These are phyloP conservation scores for Conomelus anceps DNA, from an alignment of 2,888 invertebrate genomes.

Conservation along the genomic window DNA sequence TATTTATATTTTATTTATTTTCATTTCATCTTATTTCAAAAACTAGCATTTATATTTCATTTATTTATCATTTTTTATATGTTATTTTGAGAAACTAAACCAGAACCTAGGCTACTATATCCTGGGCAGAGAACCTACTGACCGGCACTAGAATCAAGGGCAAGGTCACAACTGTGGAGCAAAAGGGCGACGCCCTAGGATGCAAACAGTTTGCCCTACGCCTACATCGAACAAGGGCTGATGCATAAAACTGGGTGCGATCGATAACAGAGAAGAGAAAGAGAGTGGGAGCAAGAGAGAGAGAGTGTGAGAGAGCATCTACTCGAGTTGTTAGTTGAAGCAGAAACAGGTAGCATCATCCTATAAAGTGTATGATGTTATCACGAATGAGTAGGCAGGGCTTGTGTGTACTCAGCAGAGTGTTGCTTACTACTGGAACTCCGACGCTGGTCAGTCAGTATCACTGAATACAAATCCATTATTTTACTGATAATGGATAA, in stretches of 20 bases:
- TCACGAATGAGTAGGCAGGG: background rate
- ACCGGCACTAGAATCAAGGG: background rate
- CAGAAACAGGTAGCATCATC: no score
- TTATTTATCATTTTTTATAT: no score
- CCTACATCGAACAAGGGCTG: background rate
- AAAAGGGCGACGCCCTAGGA: background rate
- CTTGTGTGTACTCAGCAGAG: background rate
- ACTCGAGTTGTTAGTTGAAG: background rate
- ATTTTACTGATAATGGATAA: no score
- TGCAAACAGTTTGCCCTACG: background rate
- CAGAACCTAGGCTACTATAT: no score
- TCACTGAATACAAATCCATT: no score
- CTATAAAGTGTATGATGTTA: background rate
- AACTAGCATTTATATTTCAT: no score
- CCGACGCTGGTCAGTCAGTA: background rate
- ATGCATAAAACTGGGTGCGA: background rate
- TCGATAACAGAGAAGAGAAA: background rate
- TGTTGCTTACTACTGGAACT: background rate
- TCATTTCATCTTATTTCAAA: no score
- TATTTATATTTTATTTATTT: no score
- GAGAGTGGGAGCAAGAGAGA: background rate
- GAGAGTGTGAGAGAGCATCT: background rate
- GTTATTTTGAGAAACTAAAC: no score
- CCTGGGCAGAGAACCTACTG: background rate
- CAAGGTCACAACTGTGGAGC: background rate